These are phyloP conservation scores for Caracal caracal DNA, from an alignment of 2,113 vertebrate genomes.

Conservation along the genomic window DNA sequence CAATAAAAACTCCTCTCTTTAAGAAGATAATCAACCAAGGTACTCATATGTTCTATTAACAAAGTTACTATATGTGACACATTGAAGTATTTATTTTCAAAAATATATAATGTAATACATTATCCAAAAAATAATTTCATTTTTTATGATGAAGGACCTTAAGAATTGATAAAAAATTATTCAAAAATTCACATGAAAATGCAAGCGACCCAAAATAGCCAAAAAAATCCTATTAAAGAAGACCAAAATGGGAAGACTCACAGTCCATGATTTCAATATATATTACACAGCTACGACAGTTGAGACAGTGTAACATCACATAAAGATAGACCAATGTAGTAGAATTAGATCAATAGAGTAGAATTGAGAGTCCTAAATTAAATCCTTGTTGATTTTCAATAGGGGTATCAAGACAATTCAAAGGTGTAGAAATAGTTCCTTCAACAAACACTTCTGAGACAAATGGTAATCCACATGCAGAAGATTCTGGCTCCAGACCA, in stretches of 20 bases:
- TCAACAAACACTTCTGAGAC: neutral
- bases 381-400: neutral
- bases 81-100: neutral
- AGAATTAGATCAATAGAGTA: neutral
- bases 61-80: neutral
- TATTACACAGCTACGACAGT: neutral
- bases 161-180: neutral
- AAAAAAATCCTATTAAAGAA: neutral
- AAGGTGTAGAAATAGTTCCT: neutral
- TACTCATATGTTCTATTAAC: neutral
- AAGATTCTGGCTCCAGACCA: neutral
- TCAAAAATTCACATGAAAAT: neutral
- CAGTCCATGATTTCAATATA: neutral
- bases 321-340: neutral
- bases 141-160: neutral
- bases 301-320: neutral
- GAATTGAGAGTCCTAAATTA: neutral
- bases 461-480: neutral
- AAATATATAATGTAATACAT: neutral
- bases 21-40: neutral
- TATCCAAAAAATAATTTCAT: neutral
- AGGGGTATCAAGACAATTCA: neutral
- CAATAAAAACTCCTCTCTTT: neutral
- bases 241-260: neutral
- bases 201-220: neutral